phyloP scores from a whole-genome alignment of 35 echinoderm and acorn worm species.

The Lytechinus pictus region DNA sequence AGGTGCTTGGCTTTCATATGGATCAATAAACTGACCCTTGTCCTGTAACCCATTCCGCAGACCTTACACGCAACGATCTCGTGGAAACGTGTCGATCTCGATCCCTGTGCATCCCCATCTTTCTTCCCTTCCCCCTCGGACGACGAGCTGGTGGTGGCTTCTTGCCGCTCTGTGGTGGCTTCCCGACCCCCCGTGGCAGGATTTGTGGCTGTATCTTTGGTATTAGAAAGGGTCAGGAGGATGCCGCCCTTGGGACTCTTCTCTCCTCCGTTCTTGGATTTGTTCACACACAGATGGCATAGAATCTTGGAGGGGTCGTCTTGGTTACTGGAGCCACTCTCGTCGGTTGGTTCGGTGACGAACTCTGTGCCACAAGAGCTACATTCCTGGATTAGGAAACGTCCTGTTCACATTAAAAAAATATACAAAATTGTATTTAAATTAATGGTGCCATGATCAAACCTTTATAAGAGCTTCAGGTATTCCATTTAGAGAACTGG shows the following conservation, averaged over 20 bases:
- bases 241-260: not conserved
- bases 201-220: not conserved
- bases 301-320: not conserved
- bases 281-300: slow-evolving; percentile 27
- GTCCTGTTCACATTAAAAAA: not conserved
- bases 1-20: slow-evolving; percentile 40
- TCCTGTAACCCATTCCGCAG: slow-evolving; percentile 40
- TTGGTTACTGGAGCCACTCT: not conserved
- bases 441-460: not conserved
- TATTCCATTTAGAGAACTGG: too few relatives aligned
- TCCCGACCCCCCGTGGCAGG: not conserved
- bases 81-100: slow-evolving; percentile 2
- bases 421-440: too few relatives aligned
- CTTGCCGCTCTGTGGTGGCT: not conserved
- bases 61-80: slow-evolving; percentile 37
- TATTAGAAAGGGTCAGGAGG: not conserved
- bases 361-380: not conserved
- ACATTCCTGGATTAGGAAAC: not conserved
- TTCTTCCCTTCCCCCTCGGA: not conserved
- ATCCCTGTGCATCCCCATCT: not conserved
- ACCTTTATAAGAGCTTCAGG: too few relatives aligned
- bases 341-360: not conserved
- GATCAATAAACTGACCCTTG: not conserved
- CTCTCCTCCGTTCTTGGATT: not conserved
- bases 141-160: not conserved